Percentiles rank a stretch among this genome's conserved stretches.
phyloP scores from a whole-genome alignment of 1,140 invertebrate genomes.

The Lepidurus couesii region DNA sequence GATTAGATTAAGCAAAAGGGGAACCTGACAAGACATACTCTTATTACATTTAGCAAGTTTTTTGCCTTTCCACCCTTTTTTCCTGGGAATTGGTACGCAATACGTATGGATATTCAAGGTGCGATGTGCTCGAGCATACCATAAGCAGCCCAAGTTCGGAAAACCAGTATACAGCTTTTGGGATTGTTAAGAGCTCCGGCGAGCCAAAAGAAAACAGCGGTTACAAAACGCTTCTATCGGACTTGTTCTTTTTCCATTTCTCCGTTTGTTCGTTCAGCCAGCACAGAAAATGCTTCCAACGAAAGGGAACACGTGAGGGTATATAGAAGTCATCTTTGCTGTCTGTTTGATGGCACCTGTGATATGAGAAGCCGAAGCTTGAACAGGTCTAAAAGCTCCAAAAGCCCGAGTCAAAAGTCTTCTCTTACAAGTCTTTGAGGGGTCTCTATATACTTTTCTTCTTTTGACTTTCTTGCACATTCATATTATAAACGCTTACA shows the following conservation, averaged over 20 bases:
- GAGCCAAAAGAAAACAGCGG: background rate
- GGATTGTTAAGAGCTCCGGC: background rate
- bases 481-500: background rate
- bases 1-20: background rate
- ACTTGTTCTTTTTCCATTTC: background rate
- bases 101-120: background rate
- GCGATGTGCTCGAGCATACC: slow-evolving; percentile 17
- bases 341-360: slow-evolving; percentile 21
- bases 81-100: background rate
- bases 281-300: background rate
- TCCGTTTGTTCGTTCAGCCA: background rate
- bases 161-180: background rate
- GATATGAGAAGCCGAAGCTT: background rate
- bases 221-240: background rate
- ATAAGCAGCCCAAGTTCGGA: background rate
- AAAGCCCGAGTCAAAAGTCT: background rate
- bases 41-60: background rate
- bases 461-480: too few species aligned
- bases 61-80: background rate
- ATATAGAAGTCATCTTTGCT: background rate
- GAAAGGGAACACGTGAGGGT: background rate
- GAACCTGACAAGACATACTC: slow-evolving; percentile 10
- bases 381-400: slow-evolving; percentile 15
- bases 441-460: too few species aligned
- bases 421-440: background rate